Percentiles rank a stretch among this genome's conserved stretches.
Evolutionary conservation across 2,113 vertebrate species (phyloP).

Genomic region (Lampris megalopsis): DNA sequence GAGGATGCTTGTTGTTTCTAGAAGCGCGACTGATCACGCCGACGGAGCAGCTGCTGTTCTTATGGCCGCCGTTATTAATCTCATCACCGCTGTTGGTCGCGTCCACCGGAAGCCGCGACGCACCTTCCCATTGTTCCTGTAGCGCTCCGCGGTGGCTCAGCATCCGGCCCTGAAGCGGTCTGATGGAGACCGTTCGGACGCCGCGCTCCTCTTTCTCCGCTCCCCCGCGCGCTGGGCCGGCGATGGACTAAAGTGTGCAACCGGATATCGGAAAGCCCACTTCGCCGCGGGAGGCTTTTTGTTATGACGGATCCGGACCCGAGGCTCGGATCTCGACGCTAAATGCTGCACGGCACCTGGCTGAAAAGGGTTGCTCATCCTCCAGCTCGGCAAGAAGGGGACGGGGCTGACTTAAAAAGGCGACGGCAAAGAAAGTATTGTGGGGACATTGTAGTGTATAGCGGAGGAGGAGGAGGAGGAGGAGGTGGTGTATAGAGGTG

Average conservation of each 20-base stretch:
- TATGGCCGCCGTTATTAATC: too few species aligned
- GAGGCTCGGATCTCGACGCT: too few species aligned
- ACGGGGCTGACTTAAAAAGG: too few species aligned
- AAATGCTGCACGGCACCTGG: too few species aligned
- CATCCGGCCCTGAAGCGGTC: conserved; percentile 30
- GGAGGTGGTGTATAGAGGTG: too few species aligned
- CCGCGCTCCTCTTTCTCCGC: conserved; percentile 55
- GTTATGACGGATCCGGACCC: conserved; percentile 35
- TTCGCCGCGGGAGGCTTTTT: conserved; percentile 23
- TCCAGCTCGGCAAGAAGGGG: too few species aligned
- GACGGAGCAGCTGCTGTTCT: not conserved
- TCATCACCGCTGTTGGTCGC: too few species aligned
- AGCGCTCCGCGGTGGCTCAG: not conserved
- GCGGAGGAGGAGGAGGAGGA: conserved; percentile 1
- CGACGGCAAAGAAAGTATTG: too few species aligned
- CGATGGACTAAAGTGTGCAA: conserved; percentile 75
- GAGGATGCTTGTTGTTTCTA: conserved; percentile 76
- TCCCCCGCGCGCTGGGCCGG: conserved; percentile 73
- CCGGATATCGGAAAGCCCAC: conserved; percentile 83
- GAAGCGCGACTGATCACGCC: conserved; percentile 43
- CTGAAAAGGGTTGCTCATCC: too few species aligned
- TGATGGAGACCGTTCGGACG: conserved; percentile 32
- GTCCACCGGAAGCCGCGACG: too few species aligned
- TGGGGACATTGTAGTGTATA: not conserved
- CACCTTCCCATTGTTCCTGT: not conserved